Percentiles rank a stretch among this genome's conserved stretches.
Evolutionary conservation across 2,797 vertebrate species (phyloP).

Genomic region (Gadopsis bispinosus): DNA sequence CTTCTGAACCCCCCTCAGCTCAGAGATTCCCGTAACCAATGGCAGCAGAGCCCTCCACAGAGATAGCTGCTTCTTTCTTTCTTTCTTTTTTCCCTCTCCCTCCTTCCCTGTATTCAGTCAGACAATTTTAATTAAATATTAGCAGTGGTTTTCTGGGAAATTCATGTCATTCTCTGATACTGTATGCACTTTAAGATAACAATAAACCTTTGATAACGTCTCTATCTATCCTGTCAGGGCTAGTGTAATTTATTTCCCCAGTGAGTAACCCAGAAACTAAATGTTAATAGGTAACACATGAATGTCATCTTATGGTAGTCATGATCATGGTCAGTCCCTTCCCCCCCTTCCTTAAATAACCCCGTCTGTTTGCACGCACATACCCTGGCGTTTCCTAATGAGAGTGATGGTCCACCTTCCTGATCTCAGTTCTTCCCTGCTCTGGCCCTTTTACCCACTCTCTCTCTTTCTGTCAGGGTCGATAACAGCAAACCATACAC

Average conservation of each 20-base stretch:
- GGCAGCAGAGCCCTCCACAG: slow-evolving; percentile 28
- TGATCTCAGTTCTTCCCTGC: slow-evolving; percentile 35
- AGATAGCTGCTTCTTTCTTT: slow-evolving; percentile 42
- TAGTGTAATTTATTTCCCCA: slow-evolving; percentile 42
- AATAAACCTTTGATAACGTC: slow-evolving; percentile 40
- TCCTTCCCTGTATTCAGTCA: slow-evolving; percentile 10
- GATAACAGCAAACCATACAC: slow-evolving; percentile 71
- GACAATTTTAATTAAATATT: slow-evolving; percentile 50
- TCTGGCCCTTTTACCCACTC: slow-evolving; percentile 59
- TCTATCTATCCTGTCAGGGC: slow-evolving; percentile 35
- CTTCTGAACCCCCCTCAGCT: not conserved
- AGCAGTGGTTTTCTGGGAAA: slow-evolving; percentile 15
- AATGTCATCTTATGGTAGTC: slow-evolving; percentile 64
- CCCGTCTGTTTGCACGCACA: slow-evolving; percentile 41
- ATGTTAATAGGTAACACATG: slow-evolving; percentile 75
- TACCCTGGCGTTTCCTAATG: slow-evolving; percentile 36
- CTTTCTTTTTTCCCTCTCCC: not conserved
- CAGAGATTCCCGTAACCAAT: slow-evolving; percentile 42
- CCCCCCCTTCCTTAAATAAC: slow-evolving; percentile 54
- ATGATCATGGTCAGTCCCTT: slow-evolving; percentile 54
- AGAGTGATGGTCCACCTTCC: slow-evolving; percentile 53
- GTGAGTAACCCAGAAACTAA: slow-evolving; percentile 55
- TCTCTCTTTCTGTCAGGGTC: slow-evolving; percentile 51
- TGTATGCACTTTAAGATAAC: slow-evolving; percentile 25
- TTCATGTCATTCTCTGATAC: not conserved